phyloP scores from a whole-genome alignment of 1,140 invertebrate species.

The Reticulitermes speratus region DNA sequence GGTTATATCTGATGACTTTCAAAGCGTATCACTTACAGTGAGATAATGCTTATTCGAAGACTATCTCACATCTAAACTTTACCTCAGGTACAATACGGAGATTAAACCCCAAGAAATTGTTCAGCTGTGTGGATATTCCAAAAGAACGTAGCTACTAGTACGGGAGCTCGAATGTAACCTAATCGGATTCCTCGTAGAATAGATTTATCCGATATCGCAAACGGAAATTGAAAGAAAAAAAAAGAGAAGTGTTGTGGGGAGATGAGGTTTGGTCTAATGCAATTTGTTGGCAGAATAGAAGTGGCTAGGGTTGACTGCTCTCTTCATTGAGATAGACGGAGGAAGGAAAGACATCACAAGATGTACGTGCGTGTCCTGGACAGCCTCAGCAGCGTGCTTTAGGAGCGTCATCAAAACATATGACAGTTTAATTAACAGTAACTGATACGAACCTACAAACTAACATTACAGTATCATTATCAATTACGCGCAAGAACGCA shows the following conservation, averaged over 20 bases:
- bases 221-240: neutral
- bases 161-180: conserved; percentile 7
- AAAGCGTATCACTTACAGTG: too few species aligned
- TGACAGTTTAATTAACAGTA: too few species aligned
- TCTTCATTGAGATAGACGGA: conserved; percentile 22
- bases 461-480: too few species aligned
- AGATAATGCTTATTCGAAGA: too few species aligned
- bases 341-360: neutral
- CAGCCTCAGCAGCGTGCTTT: too few species aligned
- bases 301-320: conserved; percentile 25
- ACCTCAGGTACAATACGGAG: neutral
- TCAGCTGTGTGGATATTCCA: neutral
- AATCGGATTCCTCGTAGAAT: conserved; percentile 25
- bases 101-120: neutral
- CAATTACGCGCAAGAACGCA: too few species aligned
- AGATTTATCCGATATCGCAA: conserved; percentile 18
- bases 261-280: conserved; percentile 21
- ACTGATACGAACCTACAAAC: too few species aligned
- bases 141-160: neutral
- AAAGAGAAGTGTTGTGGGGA: neutral
- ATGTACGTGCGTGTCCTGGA: neutral
- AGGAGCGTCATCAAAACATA: too few species aligned
- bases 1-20: too few species aligned
- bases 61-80: neutral
- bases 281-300: conserved; percentile 29